Evolutionary conservation across 2,797 vertebrate species (phyloP), one percentile per base, ranked within the genome.

Genomic region (Gymnoscopelus braueri): DNA sequence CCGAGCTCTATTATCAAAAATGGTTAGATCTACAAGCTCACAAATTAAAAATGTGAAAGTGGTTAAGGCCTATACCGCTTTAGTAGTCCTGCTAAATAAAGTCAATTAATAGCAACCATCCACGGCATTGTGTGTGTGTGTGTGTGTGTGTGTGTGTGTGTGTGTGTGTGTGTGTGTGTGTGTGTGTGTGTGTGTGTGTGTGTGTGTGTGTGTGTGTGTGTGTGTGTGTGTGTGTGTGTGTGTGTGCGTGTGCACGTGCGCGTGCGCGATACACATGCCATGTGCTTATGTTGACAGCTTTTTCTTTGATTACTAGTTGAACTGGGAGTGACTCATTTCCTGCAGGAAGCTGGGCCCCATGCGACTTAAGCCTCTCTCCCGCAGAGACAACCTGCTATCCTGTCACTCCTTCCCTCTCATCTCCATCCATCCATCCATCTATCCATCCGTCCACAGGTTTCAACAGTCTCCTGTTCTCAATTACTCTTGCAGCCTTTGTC

Each of bases 361-460:
- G 78, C 84, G 84, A 79, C 82, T 88, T 89, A 86, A 92, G 76
- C 82, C 85, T 77, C 71, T 73, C 84, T 87, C 87, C 87, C 80
- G 69, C 62, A 15, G 85, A 89, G 81, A 62, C 65, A 63, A 66
- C 88, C 86, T 74, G 80, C 83, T 88, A 84, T 78, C 74, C 75
- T 9, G n/a, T 73, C 76, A 63, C 67, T 76, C 70, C 53, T 59
- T 26, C 59, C 29, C 32, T 53, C 29, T 44, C 39, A 44, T 44
- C 8, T 39, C 54, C 66, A 23, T 55, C 39, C 35, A 35, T 81
- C 69, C 60, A 69, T 74, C 70, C 58, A 66, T 44, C 8, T 14
- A 15, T 47, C 44, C 12, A 23, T 59, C 65, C 26, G 32, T 48
- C 53, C 39, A 14, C n/a, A 14, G 12, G 29, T 3, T 58, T 32